Conservation (phyloP, 2,888 invertebrate species). For the Dorcus hopei region DNA sequence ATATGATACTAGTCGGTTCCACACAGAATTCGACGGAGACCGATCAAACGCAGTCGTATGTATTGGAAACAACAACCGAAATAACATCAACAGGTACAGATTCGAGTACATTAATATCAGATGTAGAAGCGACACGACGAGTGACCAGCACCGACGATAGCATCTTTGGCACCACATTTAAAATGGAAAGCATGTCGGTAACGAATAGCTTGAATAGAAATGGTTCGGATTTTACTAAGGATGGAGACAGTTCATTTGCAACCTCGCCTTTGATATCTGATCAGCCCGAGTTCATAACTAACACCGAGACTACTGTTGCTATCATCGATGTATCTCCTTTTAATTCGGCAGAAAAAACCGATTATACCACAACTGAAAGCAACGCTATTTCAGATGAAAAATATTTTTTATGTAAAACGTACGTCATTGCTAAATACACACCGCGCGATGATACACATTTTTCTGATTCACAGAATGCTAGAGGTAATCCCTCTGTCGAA, state of each 20-base stretch:
- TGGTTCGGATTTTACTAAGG: conserved; percentile 14
- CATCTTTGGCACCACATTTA: conserved; percentile 17
- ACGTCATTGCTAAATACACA: not conserved
- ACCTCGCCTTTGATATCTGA: conserved; percentile 22
- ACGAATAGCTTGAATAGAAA: conserved; percentile 19
- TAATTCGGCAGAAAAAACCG: too few species aligned
- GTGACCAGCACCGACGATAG: conserved; percentile 5
- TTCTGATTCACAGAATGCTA: conserved; percentile 54
- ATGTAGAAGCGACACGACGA: not conserved
- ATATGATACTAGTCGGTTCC: conserved; percentile 20
- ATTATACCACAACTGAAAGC: too few species aligned
- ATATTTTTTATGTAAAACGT: too few species aligned
- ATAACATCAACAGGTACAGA: conserved; percentile 6
- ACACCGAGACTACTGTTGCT: conserved; percentile 11
- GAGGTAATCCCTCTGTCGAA: conserved; percentile 60
- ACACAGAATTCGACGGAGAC: not conserved
- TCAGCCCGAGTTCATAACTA: conserved; percentile 23
- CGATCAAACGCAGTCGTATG: conserved; percentile 5
- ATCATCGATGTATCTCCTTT: not conserved
- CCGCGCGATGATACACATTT: not conserved
- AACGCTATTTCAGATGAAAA: too few species aligned
- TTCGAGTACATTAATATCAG: conserved; percentile 16
- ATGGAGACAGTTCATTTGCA: conserved; percentile 24
- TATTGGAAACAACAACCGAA: conserved; percentile 11
- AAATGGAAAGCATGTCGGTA: conserved; percentile 22